A percentile compares a stretch with the other conserved stretches of the same genome.
Evolutionary conservation across 2,888 invertebrate species (phyloP).

Genomic region (Chaitophorus viminalis): DNA sequence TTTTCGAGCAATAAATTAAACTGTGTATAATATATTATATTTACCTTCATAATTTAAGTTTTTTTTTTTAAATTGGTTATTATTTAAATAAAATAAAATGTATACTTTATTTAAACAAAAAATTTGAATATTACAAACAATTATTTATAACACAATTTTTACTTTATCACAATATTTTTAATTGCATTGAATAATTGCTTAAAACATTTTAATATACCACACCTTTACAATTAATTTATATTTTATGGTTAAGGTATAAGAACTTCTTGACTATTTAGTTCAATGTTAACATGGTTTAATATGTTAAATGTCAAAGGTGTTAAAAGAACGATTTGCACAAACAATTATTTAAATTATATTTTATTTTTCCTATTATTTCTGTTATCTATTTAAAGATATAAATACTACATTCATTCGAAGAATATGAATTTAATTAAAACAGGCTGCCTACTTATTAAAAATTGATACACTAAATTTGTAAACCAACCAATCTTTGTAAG

Average conservation of each 20-base stretch:
- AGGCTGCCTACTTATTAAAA: neutral
- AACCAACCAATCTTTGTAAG: neutral
- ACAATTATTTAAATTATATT: neutral
- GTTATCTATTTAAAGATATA: neutral
- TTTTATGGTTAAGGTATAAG: neutral
- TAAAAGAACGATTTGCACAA: neutral
- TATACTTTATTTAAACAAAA: no score
- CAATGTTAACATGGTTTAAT: neutral
- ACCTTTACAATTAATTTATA: neutral
- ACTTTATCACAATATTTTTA: neutral
- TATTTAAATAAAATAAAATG: no score
- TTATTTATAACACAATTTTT: neutral
- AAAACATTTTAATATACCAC: neutral
- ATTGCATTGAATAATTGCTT: neutral
- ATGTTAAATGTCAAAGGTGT: constrained; percentile 1
- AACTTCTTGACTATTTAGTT: neutral
- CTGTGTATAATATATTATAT: no score
- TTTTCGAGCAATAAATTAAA: no score
- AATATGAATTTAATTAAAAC: neutral
- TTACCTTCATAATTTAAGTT: no score
- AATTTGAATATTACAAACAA: neutral
- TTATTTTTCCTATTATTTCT: neutral
- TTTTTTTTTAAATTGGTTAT: no score
- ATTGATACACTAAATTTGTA: neutral
- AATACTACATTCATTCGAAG: neutral